A percentile compares a stretch with the other conserved stretches of the same genome.
Evolutionary conservation across 2,888 invertebrate genomes (phyloP).

Genomic region (Dione juno): DNA sequence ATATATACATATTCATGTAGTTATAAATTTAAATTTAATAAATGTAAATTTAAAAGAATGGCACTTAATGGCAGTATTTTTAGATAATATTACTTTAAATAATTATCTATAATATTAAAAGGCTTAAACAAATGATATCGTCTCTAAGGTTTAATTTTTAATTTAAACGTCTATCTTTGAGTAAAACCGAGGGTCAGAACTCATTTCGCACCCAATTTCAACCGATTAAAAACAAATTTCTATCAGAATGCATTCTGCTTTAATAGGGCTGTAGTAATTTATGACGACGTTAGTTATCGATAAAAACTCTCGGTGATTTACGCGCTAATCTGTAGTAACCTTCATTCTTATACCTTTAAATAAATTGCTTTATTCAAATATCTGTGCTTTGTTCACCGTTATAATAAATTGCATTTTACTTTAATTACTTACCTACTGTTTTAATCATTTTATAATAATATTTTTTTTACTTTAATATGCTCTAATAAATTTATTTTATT

Average conservation of each 20-base stretch:
- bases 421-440: slow-evolving; percentile 19
- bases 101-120: neutral
- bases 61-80: no score
- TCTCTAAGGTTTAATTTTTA: slow-evolving; percentile 68
- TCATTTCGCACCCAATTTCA: slow-evolving; percentile 84
- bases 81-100: neutral
- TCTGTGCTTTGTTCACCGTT: slow-evolving; percentile 31
- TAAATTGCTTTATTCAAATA: slow-evolving; percentile 41
- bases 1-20: no score
- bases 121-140: slow-evolving; percentile 18
- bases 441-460: neutral
- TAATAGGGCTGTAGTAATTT: slow-evolving; percentile 61
- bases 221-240: slow-evolving; percentile 82
- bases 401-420: slow-evolving; percentile 16
- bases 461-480: neutral
- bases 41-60: no score
- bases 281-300: slow-evolving; percentile 51
- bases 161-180: slow-evolving; percentile 71
- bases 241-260: slow-evolving; percentile 76
- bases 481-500: neutral
- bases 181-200: slow-evolving; percentile 63
- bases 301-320: slow-evolving; percentile 48
- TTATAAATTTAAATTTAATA: no score
- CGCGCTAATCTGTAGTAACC: slow-evolving; percentile 44
- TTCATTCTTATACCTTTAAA: slow-evolving; percentile 37